phyloP scores from a whole-genome alignment of 2,113 vertebrate genomes.

The Brachyhypopomus gauderio region DNA sequence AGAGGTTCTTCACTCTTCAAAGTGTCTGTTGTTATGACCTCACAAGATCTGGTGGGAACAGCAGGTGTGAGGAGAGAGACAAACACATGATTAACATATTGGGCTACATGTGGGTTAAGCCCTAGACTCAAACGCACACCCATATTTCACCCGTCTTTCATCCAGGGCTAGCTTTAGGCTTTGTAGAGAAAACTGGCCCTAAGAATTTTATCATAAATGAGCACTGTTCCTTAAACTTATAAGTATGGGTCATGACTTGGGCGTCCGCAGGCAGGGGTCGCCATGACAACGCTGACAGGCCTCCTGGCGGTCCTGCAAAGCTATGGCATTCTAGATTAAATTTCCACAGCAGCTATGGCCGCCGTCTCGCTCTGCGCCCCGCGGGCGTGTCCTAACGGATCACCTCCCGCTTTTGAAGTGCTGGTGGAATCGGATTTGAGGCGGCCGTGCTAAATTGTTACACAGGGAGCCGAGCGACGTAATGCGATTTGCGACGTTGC shows the following conservation, averaged over 20 bases:
- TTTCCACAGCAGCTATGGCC: constrained; percentile 67
- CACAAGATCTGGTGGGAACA: not conserved
- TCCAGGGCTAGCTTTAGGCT: not conserved
- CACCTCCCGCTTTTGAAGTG: constrained; percentile 76
- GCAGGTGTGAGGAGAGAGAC: not conserved
- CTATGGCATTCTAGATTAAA: constrained; percentile 76
- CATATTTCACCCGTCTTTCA: not conserved
- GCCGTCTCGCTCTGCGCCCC: constrained; percentile 60
- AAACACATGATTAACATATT: constrained; percentile 4
- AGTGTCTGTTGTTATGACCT: constrained; percentile 12
- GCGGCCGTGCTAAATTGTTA: constrained; percentile 77
- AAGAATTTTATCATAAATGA: constrained; percentile 31
- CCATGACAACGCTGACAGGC: constrained; percentile 76
- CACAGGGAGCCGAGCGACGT: constrained; percentile 68
- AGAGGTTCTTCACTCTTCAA: not conserved
- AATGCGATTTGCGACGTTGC: constrained; percentile 75
- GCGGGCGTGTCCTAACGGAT: constrained; percentile 80
- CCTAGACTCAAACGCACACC: not conserved
- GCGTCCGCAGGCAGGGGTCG: constrained; percentile 66
- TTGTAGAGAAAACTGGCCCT: not conserved
- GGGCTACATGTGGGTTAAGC: too few relatives aligned
- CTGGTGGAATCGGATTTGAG: constrained; percentile 74
- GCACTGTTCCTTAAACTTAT: constrained; percentile 53
- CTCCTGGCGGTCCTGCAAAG: constrained; percentile 72
- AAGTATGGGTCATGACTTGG: constrained; percentile 68